Conservation (phyloP, 1,140 invertebrate genomes). For the Popillia japonica region DNA sequence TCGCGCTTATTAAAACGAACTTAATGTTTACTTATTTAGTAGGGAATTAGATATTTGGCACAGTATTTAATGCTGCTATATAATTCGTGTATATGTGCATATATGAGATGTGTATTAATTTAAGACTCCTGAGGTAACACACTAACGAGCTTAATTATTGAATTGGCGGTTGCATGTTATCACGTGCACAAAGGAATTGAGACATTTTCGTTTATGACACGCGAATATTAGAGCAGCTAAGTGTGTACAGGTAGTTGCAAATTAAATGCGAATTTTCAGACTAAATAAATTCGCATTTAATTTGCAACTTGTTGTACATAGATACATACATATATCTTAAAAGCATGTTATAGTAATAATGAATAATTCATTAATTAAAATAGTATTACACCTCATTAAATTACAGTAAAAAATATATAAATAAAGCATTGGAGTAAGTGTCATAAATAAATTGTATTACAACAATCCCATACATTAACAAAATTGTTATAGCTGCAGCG, state of each 20-base stretch:
- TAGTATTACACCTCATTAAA: not conserved
- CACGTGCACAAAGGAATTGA: not conserved
- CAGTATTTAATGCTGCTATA: not conserved
- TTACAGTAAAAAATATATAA: no score
- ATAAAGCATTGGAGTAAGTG: not conserved
- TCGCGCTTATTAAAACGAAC: not conserved
- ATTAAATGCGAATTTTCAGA: no score
- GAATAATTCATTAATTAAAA: not conserved
- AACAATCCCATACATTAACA: not conserved
- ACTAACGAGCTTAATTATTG: slow-evolving; percentile 2
- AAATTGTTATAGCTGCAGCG: no score
- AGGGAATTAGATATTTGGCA: slow-evolving; percentile 1
- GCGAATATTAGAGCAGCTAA: not conserved
- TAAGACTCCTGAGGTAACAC: not conserved
- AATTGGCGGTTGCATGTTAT: not conserved
- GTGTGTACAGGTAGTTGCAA: not conserved
- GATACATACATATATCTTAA: no score
- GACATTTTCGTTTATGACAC: not conserved
- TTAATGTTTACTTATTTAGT: not conserved
- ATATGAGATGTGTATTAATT: not conserved
- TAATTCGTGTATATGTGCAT: not conserved
- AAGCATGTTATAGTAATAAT: no score
- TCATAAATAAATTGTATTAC: not conserved
- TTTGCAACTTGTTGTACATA: not conserved
- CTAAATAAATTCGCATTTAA: no score